These are phyloP conservation scores for Sesamia nonagrioides DNA, from an alignment of 1,140 invertebrate genomes.

Conservation along the genomic window DNA sequence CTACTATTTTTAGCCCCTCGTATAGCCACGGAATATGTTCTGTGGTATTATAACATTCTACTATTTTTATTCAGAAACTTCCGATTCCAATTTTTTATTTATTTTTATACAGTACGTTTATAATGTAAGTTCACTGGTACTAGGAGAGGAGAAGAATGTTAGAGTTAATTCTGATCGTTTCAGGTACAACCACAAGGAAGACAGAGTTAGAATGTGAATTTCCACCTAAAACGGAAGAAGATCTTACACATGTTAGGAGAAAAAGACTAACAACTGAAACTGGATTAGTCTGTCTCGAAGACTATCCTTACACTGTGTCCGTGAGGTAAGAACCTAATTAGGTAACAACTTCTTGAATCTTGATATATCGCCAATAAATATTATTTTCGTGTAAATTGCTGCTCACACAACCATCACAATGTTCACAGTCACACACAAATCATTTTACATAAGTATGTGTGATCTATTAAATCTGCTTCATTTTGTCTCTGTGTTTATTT, in stretches of 20 bases:
- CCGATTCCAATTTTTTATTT: too few relatives aligned
- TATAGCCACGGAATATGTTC: too few relatives aligned
- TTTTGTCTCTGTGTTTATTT: neutral
- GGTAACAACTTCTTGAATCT: too few relatives aligned
- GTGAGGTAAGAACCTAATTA: conserved; percentile 65
- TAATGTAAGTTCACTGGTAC: conserved; percentile 27
- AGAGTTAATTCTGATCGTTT: conserved; percentile 11
- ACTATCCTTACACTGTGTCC: conserved; percentile 82
- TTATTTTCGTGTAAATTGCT: too few relatives aligned
- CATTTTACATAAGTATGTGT: too few relatives aligned
- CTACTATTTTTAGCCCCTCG: too few relatives aligned
- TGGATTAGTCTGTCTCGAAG: conserved; percentile 79
- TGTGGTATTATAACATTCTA: too few relatives aligned
- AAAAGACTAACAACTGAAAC: conserved; percentile 78
- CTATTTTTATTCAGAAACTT: too few relatives aligned
- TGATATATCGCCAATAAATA: too few relatives aligned
- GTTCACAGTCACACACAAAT: too few relatives aligned
- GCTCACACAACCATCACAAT: too few relatives aligned
- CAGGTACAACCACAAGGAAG: conserved; percentile 56
- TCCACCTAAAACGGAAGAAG: conserved; percentile 78
- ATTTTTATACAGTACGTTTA: conserved; percentile 2
- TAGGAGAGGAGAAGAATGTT: conserved; percentile 4
- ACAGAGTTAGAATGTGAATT: conserved; percentile 81
- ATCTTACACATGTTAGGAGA: conserved; percentile 74
- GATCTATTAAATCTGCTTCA: neutral